Evolutionary conservation across 2,797 vertebrate species (phyloP), one percentile per base, ranked within the genome.

Genomic region (Danionella dracula): DNA sequence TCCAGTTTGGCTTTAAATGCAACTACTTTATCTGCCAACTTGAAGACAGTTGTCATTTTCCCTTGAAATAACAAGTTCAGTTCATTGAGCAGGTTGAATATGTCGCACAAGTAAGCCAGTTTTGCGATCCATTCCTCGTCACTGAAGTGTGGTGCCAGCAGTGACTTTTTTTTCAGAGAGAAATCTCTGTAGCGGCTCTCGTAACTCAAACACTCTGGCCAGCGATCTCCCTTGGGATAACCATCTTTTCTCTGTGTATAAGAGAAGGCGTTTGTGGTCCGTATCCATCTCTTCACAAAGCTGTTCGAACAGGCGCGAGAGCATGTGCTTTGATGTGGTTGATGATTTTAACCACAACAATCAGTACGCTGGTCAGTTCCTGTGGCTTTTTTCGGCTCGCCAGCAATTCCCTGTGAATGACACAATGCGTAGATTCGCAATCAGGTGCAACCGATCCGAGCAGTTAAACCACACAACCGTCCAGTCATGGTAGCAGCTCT

Each of bases 1-100:
- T 72, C 63, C 56, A 76, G 11, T 68, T 81, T 77, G 61, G 56
- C 73, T 73, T 77, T 73, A 1, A 76, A 66, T 68, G 60, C 60
- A 72, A 73, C 50, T 2, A 79, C 50, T 63, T 76, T 74, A 51
- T 76, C 65, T 69, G 73, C 48, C 56, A 76, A 63, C 48, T 70
- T 77, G 21, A 76, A 73, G 31, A 73, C 70, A 20, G 50, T 68
- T 59, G 67, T 77, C 55, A 67, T 64, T 78, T 31, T 68, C 7
- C 70, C 60, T 40, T 72, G 51, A 54, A 62, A 41, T 51, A 41
- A 70, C 46, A 75, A 31, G 41, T 72, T 64, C 7, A 67, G 50
- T 59, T 75, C 12, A 31, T 54, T 78, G 46, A 76, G 56, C 56
- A 73, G 21, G 10, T 10, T 70, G 50, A 76, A 78, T 40, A 42